These are phyloP conservation scores for Mesoligia furuncula DNA, from an alignment of 2,888 invertebrate species.

Conservation along the genomic window DNA sequence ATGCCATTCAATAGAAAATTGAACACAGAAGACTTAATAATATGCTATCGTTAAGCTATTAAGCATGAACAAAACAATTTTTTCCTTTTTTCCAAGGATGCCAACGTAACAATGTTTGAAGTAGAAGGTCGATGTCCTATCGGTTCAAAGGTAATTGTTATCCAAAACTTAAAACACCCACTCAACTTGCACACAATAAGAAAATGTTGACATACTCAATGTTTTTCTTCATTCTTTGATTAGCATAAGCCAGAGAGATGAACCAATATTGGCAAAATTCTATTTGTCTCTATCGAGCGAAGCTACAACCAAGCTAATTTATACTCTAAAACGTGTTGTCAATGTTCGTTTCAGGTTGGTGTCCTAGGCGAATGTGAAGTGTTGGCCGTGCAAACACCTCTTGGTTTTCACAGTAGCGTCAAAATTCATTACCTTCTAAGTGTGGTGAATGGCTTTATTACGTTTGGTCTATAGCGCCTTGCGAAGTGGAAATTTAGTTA, in stretches of 20 bases:
- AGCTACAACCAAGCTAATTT: constrained; percentile 7
- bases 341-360: constrained; percentile 35
- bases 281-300: constrained; percentile 45
- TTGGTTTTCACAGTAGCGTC: constrained; percentile 62
- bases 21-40: not conserved
- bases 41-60: not conserved
- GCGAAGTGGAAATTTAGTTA: constrained; percentile 57
- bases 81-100: not conserved
- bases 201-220: constrained; percentile 16
- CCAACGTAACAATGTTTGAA: not conserved
- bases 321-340: constrained; percentile 8
- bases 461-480: constrained; percentile 52
- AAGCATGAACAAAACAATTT: not conserved
- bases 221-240: constrained; percentile 42
- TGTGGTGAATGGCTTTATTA: constrained; percentile 65
- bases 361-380: constrained; percentile 29
- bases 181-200: constrained; percentile 5
- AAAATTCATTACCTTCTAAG: constrained; percentile 69
- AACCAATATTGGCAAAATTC: constrained; percentile 57
- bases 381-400: constrained; percentile 58
- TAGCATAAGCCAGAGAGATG: constrained; percentile 42
- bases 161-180: not conserved
- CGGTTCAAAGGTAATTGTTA: constrained; percentile 13
- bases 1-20: not conserved
- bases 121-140: not conserved